A percentile compares a stretch with the other conserved stretches of the same genome.
phyloP scores from a whole-genome alignment of 2,113 vertebrate genomes.

The Peromyscus polionotus region DNA sequence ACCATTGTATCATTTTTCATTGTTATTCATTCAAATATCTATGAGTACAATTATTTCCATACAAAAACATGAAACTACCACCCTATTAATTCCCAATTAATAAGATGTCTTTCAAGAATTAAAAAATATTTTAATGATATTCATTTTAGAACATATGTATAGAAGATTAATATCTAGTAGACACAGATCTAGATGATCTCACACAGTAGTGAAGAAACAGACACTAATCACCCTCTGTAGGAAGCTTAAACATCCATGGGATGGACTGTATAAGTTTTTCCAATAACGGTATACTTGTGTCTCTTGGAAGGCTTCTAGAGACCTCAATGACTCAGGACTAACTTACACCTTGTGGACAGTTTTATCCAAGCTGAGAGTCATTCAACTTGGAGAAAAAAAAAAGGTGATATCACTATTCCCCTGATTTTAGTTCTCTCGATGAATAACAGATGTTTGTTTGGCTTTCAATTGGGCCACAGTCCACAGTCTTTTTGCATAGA shows the following conservation, averaged over 20 bases:
- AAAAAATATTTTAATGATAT: background rate
- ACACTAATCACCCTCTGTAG: background rate
- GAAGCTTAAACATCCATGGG: background rate
- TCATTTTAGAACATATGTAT: background rate
- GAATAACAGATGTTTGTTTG: background rate
- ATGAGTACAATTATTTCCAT: background rate
- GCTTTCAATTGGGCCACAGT: background rate
- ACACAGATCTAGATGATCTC: background rate
- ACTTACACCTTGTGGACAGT: background rate
- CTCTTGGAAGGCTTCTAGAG: background rate
- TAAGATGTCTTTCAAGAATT: background rate
- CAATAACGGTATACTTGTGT: background rate
- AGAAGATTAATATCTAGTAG: background rate
- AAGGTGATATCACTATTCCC: background rate
- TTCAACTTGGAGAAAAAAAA: background rate
- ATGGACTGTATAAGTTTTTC: background rate
- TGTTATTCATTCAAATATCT: background rate
- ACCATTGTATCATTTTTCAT: background rate
- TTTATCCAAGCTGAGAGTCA: background rate
- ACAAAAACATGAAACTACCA: background rate
- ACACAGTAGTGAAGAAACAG: background rate
- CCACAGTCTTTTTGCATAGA: background rate
- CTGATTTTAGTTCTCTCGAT: background rate
- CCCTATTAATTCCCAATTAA: background rate
- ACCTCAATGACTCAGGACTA: background rate